Base-by-base conservation (phyloP, 1,140 invertebrate genomes). In the Drosophila pectinifera region DNA sequence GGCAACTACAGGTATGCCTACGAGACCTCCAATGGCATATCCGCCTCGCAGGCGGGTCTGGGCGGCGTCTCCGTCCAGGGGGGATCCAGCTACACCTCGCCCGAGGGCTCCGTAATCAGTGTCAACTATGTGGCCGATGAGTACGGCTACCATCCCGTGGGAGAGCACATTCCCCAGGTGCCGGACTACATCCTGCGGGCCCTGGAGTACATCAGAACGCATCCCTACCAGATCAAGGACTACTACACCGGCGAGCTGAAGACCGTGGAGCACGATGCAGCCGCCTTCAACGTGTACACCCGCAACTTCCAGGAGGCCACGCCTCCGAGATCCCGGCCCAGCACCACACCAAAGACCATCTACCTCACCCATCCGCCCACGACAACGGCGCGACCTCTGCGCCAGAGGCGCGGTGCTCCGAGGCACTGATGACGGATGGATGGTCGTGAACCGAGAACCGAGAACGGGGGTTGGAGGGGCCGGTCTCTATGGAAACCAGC, bases 21-120 rank as follows among this genome's bases (percentile, higher is more conserved):
- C 76, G 91, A 94, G 73, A 94, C 94, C 34, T 94, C 93, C 22
- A 95, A 95, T 80, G 95, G 95, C 8, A 95, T 95, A 74, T 90
- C 92, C 20, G 94, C 92, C 5, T 91, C 93, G 42, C 94, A 95
- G 49, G 80, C 91, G 22, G 94, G 94, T 13, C n/a, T 81, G 10
- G 88, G 78, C 7, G 91, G 89, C 11, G 56, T 73, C 4, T 53
- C 76, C 3, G 65, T 91, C 1, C 76, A 92, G 38, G 91, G 91
- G 14, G 72, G 77, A 5, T 75, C 72, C 14, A 82, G 74, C 26
- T 92, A 86, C 61, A 80, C 57, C 22, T 88, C 91, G 1, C 91
- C 91, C 31, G 93, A 93, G 70, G 93, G 93, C 20, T 79, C 84
- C 24, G 91, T 80, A 8, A 92, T 94, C 48, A 85, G 92, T 20